Base-by-base conservation (phyloP, 2,888 invertebrate species). In the Neelides folsomi region DNA sequence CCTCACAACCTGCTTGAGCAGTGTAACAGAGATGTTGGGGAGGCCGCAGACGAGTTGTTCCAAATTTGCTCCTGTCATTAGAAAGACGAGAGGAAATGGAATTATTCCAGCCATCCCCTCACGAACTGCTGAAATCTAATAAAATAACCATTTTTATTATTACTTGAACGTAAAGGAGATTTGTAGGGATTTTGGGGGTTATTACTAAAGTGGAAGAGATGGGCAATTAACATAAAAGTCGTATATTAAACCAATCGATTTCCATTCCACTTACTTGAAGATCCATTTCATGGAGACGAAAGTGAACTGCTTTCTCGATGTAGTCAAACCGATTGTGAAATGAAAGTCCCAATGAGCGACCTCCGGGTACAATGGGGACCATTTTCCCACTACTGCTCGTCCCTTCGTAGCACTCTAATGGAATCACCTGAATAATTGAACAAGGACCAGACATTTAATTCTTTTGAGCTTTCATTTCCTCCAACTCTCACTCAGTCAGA, bases 51-150 rank as follows among this genome's bases (percentile, higher is more conserved):
- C 77, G 51, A 79, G 68, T 64, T 77, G 77, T 66, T 80, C 80
- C 65, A 80, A 69, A 65, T 77, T 72, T 27, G 73, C 71, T 1
- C 77, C 75, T 1, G 79, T 78, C 63, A 79, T 71, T 19, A 80
- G 68, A 1, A 77, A 76, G 45, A 80, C 65, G 40, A 80, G 68
- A 1, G 80, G 80, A 6, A 80, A 77, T 0, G 80, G 79, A 48
- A 80, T 73, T 39, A 80, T 76, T 58, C 77, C 77, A 0, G 78
- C 72, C 78, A 80, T 79, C 6, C 80, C 79, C 66, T 79, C 78
- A 39, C 78, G 66, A 16, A 80, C 73, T 18, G 78, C 76, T 1
- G 74, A 72, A 35, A 72, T 67, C 69, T 67, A 27, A 3, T 5
- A 27, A 27, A 7, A 5, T 7, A 3, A 27, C 27, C 27, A 27